Percentiles rank a stretch among this genome's conserved stretches.
Evolutionary conservation across 2,888 invertebrate genomes (phyloP).

Genomic region (Ptilodon capucinus): DNA sequence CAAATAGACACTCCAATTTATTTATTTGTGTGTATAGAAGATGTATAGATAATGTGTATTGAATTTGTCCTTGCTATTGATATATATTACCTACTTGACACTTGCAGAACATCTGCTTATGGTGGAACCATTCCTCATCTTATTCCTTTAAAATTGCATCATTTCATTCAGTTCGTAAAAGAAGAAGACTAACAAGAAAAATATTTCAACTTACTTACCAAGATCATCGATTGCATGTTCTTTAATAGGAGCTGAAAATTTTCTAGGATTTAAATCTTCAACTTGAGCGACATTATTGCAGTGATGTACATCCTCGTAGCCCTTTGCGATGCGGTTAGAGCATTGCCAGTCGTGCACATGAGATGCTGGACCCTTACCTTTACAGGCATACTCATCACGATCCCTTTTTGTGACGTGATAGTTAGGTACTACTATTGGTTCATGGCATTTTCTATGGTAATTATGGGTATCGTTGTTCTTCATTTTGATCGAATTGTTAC

Average conservation of each 20-base stretch:
- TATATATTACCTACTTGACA: no score
- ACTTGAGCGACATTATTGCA: neutral
- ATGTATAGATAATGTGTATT: no score
- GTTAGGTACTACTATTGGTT: neutral
- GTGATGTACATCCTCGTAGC: neutral
- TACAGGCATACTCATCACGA: neutral
- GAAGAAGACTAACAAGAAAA: no score
- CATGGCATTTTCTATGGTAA: neutral
- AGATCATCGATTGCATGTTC: slow-evolving; percentile 1
- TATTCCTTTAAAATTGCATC: no score
- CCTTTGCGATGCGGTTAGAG: slow-evolving; percentile 2
- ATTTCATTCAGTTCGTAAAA: no score
- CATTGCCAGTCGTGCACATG: neutral
- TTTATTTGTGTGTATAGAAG: no score
- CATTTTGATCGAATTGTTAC: neutral
- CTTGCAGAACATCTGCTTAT: no score
- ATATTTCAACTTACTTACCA: no score
- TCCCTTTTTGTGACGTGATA: neutral
- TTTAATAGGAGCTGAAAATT: slow-evolving; percentile 1
- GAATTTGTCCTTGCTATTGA: no score
- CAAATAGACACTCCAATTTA: no score
- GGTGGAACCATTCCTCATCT: no score
- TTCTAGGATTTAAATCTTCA: neutral
- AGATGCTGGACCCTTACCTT: neutral
- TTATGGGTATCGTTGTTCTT: neutral